These are phyloP conservation scores for Lymantria dispar DNA, from an alignment of 2,888 invertebrate genomes.

Conservation along the genomic window DNA sequence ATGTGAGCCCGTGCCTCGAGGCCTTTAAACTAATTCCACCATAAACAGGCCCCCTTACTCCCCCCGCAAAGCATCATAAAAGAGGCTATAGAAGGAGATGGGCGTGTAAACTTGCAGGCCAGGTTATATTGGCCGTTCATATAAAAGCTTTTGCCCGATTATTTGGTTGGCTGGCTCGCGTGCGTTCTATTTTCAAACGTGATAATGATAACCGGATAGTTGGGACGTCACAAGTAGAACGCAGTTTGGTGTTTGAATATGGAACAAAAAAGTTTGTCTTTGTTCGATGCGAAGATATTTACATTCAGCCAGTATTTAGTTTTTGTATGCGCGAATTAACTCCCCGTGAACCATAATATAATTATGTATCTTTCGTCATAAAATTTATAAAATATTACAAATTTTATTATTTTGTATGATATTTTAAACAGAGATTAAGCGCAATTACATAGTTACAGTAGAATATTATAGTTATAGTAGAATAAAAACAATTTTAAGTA, in stretches of 20 bases:
- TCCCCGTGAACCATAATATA: not conserved
- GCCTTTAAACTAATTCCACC: conserved; percentile 69
- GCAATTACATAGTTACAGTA: too few species aligned
- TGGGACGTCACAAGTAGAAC: conserved; percentile 34
- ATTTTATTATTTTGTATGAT: not conserved
- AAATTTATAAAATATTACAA: not conserved
- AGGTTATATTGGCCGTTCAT: conserved; percentile 48
- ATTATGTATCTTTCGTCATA: not conserved
- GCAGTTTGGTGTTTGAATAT: conserved; percentile 33
- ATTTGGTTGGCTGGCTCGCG: conserved; percentile 75
- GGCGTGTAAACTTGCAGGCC: conserved; percentile 61
- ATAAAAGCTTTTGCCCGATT: conserved; percentile 79
- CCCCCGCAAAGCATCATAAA: conserved; percentile 60
- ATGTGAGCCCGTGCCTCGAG: conserved; percentile 74
- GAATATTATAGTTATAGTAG: too few species aligned
- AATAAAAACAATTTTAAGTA: too few species aligned
- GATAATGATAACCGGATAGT: conserved; percentile 78
- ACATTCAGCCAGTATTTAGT: conserved; percentile 4
- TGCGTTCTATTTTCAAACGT: conserved; percentile 80
- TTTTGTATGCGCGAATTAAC: not conserved
- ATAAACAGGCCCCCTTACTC: conserved; percentile 53
- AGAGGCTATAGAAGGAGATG: conserved; percentile 63
- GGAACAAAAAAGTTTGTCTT: conserved; percentile 32
- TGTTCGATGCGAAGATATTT: conserved; percentile 16
- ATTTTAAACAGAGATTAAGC: too few species aligned